These are phyloP conservation scores for Sebastes ruberrimus DNA, from an alignment of 2,797 vertebrate genomes.

Conservation along the genomic window DNA sequence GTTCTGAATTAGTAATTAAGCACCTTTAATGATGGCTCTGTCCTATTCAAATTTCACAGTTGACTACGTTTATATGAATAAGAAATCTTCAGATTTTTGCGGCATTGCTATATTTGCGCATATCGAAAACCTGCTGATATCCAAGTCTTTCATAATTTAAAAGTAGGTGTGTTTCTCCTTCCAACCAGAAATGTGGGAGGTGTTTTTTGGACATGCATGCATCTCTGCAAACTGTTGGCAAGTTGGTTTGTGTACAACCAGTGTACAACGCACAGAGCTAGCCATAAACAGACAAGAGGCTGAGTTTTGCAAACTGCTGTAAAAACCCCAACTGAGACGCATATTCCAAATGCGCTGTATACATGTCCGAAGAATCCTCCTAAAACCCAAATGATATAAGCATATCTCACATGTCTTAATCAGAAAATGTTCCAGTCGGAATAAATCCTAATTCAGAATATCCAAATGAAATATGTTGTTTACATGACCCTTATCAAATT, in stretches of 20 bases:
- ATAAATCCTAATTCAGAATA: background rate
- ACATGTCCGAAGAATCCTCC: background rate
- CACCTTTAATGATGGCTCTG: no score
- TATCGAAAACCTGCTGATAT: background rate
- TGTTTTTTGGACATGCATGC: background rate
- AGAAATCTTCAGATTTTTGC: no score
- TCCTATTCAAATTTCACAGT: no score
- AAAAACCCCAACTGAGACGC: background rate
- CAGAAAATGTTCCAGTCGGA: background rate
- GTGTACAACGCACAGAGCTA: background rate
- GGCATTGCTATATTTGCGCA: background rate
- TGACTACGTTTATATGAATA: no score
- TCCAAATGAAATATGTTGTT: background rate
- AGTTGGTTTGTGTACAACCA: background rate
- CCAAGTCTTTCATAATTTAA: background rate
- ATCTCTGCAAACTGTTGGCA: background rate
- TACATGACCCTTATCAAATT: background rate
- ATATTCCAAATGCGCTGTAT: background rate
- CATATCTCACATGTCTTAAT: no score
- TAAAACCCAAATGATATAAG: background rate
- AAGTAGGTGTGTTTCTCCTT: background rate
- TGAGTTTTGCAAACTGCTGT: background rate
- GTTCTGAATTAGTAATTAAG: no score
- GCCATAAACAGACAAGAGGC: background rate
- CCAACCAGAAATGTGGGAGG: background rate